These are phyloP conservation scores for Mamestra configurata DNA, from an alignment of 1,140 invertebrate species.

Conservation along the genomic window DNA sequence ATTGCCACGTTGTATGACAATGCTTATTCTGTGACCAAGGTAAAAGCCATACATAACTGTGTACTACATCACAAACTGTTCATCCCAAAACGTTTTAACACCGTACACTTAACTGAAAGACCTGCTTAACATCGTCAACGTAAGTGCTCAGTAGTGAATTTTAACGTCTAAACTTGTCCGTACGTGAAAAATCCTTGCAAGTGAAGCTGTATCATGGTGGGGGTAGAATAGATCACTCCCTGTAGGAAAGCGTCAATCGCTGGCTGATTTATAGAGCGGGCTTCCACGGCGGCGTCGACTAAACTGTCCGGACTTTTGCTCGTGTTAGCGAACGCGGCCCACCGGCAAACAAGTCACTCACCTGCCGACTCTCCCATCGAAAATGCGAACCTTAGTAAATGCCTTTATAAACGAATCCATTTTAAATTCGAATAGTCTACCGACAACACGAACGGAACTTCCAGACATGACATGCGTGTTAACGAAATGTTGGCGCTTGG, in stretches of 20 bases:
- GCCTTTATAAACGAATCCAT: conserved; percentile 85
- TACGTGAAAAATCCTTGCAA: conserved; percentile 74
- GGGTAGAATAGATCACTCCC: conserved; percentile 86
- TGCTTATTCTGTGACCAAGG: no score
- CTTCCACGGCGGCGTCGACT: conserved; percentile 72
- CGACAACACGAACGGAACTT: conserved; percentile 83
- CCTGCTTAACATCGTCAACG: conserved; percentile 31
- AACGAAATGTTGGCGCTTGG: conserved; percentile 82
- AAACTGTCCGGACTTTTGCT: conserved; percentile 84
- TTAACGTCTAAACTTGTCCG: conserved; percentile 58
- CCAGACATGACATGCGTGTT: conserved; percentile 84
- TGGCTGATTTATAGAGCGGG: conserved; percentile 84
- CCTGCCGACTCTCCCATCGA: conserved; percentile 83
- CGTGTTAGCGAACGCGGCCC: conserved; percentile 72
- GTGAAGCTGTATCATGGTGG: conserved; percentile 82
- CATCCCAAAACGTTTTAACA: neutral
- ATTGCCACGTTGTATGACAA: no score
- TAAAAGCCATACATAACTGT: neutral
- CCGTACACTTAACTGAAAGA: conserved; percentile 9
- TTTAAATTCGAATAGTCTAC: conserved; percentile 86
- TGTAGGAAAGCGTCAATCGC: conserved; percentile 86
- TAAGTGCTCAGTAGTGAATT: conserved; percentile 54
- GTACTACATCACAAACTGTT: neutral
- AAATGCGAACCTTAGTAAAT: conserved; percentile 84
- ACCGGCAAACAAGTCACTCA: conserved; percentile 87